Evolutionary conservation across 2,797 vertebrate genomes (phyloP).

Genomic region (Rachycentron canadum): DNA sequence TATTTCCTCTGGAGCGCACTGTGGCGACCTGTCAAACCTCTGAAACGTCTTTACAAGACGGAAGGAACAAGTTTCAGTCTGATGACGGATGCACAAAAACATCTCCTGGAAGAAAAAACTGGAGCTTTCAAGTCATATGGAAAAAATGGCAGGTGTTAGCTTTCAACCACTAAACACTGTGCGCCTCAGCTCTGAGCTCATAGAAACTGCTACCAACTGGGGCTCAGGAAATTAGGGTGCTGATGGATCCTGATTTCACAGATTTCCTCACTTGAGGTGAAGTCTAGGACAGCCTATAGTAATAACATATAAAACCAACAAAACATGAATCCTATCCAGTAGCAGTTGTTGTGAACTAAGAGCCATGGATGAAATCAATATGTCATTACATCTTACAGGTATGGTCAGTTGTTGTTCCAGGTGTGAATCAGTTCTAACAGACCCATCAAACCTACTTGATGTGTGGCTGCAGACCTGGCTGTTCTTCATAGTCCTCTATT

Average conservation of each 20-base stretch:
- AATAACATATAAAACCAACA: not conserved
- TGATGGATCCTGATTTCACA: not conserved
- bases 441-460: conserved; percentile 89
- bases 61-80: not conserved
- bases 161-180: conserved; percentile 9
- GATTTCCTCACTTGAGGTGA: not conserved
- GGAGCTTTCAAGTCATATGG: not conserved
- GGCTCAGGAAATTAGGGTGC: not conserved
- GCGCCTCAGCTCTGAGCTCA: not conserved
- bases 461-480: conserved; percentile 96
- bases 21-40: not conserved
- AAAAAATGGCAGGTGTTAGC: conserved; percentile 4
- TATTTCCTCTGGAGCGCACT: not conserved
- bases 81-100: conserved; percentile 1
- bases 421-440: not conserved
- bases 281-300: not conserved
- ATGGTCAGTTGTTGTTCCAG: not conserved
- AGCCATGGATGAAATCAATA: not conserved
- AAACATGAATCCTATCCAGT: not conserved
- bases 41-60: not conserved
- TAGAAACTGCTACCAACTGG: not conserved
- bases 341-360: not conserved
- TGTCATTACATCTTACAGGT: not conserved
- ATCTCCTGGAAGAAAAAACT: not conserved
- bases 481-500: conserved; percentile 97